Base-by-base conservation (phyloP, 2,888 invertebrate species). In the Bellardia pandia region DNA sequence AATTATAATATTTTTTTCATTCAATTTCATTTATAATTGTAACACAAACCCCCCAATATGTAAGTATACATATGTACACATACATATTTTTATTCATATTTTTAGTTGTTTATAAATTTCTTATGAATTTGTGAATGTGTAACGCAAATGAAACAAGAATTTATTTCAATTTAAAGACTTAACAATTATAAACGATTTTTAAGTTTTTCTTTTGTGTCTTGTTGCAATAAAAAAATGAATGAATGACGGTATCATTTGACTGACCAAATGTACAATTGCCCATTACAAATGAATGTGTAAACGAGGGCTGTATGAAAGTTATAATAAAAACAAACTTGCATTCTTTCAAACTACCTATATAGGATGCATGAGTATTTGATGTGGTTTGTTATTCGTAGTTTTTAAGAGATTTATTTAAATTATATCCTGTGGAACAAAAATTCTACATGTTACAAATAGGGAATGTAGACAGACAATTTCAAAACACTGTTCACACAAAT, bases 1-100 rank as follows among this genome's bases (percentile, higher is more conserved):
- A 92, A 92, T 92, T 92, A 92, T 90, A 85, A 68, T n/a, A 64
- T 77, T n/a, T 62, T 72, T 45, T 75, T 85, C 37, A 45, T 56
- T 58, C 1, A 14, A 72, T 77, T 66, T 66, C 48, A 75, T 74
- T 76, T 60, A 11, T n/a, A 48, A 83, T 83, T 79, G 77, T 82
- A 74, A 74, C 37, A 64, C 13, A 53, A 42, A 42, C 9, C 37
- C 60, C 69, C 37, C 60, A 3, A 74, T 42, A 45, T 45, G 13
- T 45, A 16, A 7, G 51, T 64, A 23, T 16, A 33, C 23, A 23
- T 23, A 1, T 23, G 23, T 23, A 23, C 23, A 23, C 23, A 23
- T 23, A 23, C 23, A 23, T 23, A 23, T 23, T 23, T 23, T 23
- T 23, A 23, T 23, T 23, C 23, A 23, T 42, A 30, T 58, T 58